Conservation (phyloP, 2,888 invertebrate species). For the Lasioglossum zephyrum region DNA sequence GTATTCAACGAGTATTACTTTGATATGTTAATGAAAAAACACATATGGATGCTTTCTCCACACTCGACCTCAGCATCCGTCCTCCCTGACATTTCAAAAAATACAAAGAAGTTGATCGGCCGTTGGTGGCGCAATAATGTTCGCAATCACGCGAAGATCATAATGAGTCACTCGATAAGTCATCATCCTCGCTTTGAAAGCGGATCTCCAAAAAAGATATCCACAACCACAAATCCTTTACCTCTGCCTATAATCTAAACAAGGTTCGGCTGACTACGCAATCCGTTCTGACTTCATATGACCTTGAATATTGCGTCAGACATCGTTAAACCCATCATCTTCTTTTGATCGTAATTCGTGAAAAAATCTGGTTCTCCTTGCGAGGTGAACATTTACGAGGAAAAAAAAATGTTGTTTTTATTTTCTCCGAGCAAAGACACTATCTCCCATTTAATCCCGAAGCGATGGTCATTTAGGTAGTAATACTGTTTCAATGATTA, state of each 20-base stretch:
- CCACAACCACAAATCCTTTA: neutral
- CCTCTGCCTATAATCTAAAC: neutral
- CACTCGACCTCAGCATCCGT: neutral
- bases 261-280: neutral
- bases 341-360: neutral
- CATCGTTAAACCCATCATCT: neutral
- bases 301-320: constrained; percentile 14
- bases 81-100: neutral
- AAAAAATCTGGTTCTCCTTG: constrained; percentile 1
- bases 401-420: neutral
- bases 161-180: constrained; percentile 7
- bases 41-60: neutral
- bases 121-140: neutral
- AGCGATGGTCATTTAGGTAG: neutral
- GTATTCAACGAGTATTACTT: neutral
- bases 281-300: constrained; percentile 1
- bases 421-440: neutral
- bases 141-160: neutral
- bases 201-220: neutral
- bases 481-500: neutral
- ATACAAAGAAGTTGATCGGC: neutral
- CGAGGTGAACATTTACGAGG: neutral
- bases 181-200: neutral
- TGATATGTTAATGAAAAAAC: neutral
- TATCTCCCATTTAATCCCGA: neutral